Percentiles rank a stretch among this genome's conserved stretches.
phyloP scores from a whole-genome alignment of 2,113 vertebrate species.

The Theropithecus gelada region DNA sequence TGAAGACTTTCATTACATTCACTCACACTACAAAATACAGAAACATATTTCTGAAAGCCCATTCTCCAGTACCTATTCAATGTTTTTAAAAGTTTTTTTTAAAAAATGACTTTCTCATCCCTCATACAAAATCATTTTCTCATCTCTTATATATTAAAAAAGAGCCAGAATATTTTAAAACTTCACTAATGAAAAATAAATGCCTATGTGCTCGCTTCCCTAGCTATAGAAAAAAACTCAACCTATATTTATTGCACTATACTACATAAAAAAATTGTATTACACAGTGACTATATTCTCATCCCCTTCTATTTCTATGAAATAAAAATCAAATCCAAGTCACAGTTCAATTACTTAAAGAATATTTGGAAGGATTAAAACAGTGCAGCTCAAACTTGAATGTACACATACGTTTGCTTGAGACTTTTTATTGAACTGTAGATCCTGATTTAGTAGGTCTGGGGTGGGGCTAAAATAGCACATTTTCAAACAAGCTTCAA shows the following conservation, averaged over 20 bases:
- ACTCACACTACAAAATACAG: conserved; percentile 40
- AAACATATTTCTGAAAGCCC: not conserved
- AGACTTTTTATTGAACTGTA: not conserved
- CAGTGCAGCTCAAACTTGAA: not conserved
- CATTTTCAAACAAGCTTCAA: conserved; percentile 1
- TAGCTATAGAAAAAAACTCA: not conserved
- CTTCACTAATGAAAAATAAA: conserved; percentile 4
- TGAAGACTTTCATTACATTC: not conserved
- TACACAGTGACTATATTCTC: not conserved
- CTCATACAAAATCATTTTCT: conserved; percentile 30
- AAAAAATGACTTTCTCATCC: not conserved
- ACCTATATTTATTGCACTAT: not conserved
- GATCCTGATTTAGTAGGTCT: not conserved
- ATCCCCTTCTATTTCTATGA: not conserved
- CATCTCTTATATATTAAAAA: not conserved
- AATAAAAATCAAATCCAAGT: not conserved
- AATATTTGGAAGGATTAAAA: conserved; percentile 3
- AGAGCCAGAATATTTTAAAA: not conserved
- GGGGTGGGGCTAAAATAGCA: not conserved
- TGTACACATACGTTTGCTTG: not conserved
- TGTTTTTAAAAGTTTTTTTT: not conserved
- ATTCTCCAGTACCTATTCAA: not conserved
- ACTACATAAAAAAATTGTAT: not conserved
- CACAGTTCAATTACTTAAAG: not conserved
- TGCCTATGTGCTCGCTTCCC: not conserved